These are phyloP conservation scores for Plutella xylostella DNA, from an alignment of 2,888 invertebrate genomes.

Conservation along the genomic window DNA sequence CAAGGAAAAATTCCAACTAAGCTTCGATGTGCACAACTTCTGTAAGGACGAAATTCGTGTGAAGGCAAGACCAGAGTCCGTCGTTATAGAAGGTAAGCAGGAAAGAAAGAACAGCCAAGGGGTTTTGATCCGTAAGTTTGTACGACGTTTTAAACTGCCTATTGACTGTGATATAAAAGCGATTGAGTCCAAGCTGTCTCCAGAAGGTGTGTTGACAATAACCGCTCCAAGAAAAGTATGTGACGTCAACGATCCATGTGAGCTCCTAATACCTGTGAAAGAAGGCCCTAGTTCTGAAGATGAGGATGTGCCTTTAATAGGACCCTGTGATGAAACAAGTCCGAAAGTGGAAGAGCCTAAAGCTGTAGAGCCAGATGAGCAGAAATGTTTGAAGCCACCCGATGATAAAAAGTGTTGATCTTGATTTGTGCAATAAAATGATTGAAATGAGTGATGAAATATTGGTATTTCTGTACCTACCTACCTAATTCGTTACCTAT, in stretches of 20 bases:
- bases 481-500: too few species aligned
- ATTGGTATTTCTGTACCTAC: too few species aligned
- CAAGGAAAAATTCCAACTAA: constrained; percentile 42
- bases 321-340: too few species aligned
- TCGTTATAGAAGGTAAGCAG: constrained; percentile 52
- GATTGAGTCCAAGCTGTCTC: constrained; percentile 26
- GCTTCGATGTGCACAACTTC: constrained; percentile 39
- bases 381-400: too few species aligned
- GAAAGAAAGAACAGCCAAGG: constrained; percentile 38
- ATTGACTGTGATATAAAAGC: constrained; percentile 2
- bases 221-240: constrained; percentile 32
- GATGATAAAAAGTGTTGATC: too few species aligned
- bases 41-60: constrained; percentile 44
- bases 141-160: constrained; percentile 46
- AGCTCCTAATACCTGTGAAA: too few species aligned
- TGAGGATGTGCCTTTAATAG: too few species aligned
- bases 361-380: too few species aligned
- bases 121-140: constrained; percentile 35
- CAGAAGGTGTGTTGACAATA: constrained; percentile 41
- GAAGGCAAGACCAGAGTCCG: constrained; percentile 41
- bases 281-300: too few species aligned
- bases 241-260: constrained; percentile 29
- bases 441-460: too few species aligned
- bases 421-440: too few species aligned
- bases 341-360: too few species aligned